Evolutionary conservation across 2,113 vertebrate genomes (phyloP).

Genomic region (Marcusenius ussheri): DNA sequence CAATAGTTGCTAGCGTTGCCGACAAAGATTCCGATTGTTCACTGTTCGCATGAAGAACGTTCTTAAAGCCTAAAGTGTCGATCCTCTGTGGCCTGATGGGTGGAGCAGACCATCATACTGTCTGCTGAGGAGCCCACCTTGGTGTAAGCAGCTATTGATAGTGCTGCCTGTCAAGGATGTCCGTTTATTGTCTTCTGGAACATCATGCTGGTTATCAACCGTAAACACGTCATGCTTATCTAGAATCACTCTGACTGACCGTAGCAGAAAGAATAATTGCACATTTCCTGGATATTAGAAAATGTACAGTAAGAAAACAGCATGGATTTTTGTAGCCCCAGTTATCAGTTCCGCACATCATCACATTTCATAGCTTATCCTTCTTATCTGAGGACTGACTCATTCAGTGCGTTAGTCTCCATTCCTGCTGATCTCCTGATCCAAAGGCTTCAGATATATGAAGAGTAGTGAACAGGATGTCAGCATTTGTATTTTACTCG

Average conservation of each 20-base stretch:
- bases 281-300: not conserved
- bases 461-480: conserved; percentile 18
- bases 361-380: not conserved
- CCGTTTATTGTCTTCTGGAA: not conserved
- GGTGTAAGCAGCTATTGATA: not conserved
- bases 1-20: not conserved
- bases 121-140: not conserved
- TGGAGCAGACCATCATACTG: not conserved
- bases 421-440: not conserved
- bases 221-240: not conserved
- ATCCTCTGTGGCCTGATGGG: not conserved
- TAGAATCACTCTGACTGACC: not conserved
- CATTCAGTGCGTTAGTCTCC: not conserved
- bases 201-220: not conserved
- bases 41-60: not conserved
- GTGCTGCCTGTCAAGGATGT: not conserved
- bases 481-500: conserved; percentile 11
- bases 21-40: not conserved
- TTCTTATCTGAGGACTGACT: not conserved
- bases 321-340: not conserved
- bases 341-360: not conserved
- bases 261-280: not conserved
- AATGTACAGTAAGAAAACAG: not conserved
- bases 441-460: not conserved
- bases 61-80: not conserved